A percentile compares a stretch with the other conserved stretches of the same genome.
Evolutionary conservation across 2,797 vertebrate species (phyloP).

Genomic region (Ciconia nigra): DNA sequence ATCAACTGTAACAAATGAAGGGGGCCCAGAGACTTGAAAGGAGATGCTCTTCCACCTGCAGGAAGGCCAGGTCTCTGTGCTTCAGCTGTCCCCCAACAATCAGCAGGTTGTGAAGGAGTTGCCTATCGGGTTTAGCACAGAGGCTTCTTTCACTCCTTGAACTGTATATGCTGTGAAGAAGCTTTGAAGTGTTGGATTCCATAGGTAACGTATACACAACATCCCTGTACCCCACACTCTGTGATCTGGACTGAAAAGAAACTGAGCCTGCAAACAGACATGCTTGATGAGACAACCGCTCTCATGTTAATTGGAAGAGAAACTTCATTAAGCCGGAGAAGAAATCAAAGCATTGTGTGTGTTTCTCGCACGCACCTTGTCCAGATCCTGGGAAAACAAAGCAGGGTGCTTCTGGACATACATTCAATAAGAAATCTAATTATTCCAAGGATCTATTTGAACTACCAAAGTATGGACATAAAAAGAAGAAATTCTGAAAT

Average conservation of each 20-base stretch:
- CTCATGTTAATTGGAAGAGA: neutral
- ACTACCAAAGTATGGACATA: neutral
- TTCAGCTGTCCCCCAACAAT: constrained; percentile 60
- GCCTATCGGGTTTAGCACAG: neutral
- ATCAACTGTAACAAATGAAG: constrained; percentile 33
- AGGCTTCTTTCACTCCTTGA: neutral
- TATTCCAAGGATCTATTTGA: neutral
- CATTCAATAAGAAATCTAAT: neutral
- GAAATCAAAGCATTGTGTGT: neutral
- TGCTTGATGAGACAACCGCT: neutral
- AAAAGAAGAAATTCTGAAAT: neutral
- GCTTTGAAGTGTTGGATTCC: constrained; percentile 40
- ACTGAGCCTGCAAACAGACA: neutral
- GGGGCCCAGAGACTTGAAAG: constrained; percentile 29
- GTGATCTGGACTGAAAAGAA: neutral
- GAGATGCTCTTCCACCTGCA: neutral
- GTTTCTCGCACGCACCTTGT: neutral
- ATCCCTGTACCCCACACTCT: neutral
- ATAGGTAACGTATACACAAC: neutral
- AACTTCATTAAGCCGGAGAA: neutral
- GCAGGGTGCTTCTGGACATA: neutral
- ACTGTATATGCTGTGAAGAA: neutral
- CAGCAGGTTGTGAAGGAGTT: neutral
- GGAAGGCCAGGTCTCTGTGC: neutral
- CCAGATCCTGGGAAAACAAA: neutral